Percentiles rank a stretch among this genome's conserved stretches.
phyloP scores from a whole-genome alignment of 2,888 invertebrate genomes.

The Lasioglossum oenotherae region DNA sequence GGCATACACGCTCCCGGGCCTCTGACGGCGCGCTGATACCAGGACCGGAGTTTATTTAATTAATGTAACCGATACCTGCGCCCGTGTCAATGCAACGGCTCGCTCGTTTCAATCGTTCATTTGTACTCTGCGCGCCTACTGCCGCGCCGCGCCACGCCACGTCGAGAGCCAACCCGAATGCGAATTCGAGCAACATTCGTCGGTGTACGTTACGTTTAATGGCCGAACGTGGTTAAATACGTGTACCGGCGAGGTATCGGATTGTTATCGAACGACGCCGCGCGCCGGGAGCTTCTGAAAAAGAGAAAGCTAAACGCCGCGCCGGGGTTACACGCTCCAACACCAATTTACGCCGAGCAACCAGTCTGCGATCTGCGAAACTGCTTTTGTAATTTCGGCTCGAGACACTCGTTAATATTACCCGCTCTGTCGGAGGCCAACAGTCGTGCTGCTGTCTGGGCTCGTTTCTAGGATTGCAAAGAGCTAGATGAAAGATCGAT shows the following conservation, averaged over 20 bases:
- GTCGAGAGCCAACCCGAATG: not conserved
- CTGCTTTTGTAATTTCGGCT: not conserved
- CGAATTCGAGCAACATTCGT: constrained; percentile 52
- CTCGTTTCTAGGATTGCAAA: not conserved
- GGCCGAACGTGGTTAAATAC: constrained; percentile 45
- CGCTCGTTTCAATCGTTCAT: constrained; percentile 56
- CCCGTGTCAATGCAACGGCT: constrained; percentile 66
- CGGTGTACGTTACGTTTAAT: constrained; percentile 56
- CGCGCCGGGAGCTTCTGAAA: constrained; percentile 53
- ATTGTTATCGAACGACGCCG: constrained; percentile 49
- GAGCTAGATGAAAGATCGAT: too few species aligned
- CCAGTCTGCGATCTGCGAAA: not conserved
- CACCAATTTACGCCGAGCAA: not conserved
- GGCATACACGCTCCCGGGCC: constrained; percentile 51
- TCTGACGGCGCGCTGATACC: constrained; percentile 59
- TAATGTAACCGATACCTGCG: constrained; percentile 74
- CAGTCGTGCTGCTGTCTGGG: not conserved
- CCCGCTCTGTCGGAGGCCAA: not conserved
- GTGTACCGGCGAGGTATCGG: constrained; percentile 47
- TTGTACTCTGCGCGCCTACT: constrained; percentile 33
- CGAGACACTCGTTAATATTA: not conserved
- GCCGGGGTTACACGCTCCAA: not conserved
- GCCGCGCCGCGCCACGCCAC: not conserved
- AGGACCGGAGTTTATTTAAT: constrained; percentile 72
- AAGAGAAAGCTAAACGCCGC: constrained; percentile 54